These are phyloP conservation scores for Parus major DNA, from an alignment of 2,113 vertebrate genomes.

Conservation along the genomic window DNA sequence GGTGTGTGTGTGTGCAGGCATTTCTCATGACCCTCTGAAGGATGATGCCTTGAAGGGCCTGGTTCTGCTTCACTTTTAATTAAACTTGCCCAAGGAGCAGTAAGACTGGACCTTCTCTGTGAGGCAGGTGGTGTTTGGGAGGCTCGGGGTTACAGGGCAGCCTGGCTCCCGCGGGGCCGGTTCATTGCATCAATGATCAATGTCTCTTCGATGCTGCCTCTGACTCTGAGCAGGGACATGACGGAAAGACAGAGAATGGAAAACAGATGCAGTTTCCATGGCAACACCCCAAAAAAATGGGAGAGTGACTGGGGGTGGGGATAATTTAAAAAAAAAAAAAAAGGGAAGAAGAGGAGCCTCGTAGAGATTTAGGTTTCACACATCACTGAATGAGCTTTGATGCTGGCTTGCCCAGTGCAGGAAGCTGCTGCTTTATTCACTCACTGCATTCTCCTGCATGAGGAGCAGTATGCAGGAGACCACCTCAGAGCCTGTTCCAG, in stretches of 20 bases:
- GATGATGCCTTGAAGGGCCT: background rate
- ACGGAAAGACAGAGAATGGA: conserved; percentile 63
- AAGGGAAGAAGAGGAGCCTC: background rate
- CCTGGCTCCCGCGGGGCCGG: conserved; percentile 14
- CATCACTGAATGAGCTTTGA: conserved; percentile 54
- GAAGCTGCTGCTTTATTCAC: background rate
- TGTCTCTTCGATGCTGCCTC: conserved; percentile 54
- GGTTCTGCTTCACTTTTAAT: conserved; percentile 45
- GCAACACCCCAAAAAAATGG: conserved; percentile 69
- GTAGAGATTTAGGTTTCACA: conserved; percentile 52
- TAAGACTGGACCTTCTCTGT: conserved; percentile 16
- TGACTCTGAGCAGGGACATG: conserved; percentile 62
- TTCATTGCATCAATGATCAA: conserved; percentile 70
- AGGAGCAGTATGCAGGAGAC: background rate
- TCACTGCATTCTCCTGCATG: background rate
- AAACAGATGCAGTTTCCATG: conserved; percentile 77
- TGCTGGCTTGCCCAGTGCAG: background rate
- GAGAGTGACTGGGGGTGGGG: conserved; percentile 24
- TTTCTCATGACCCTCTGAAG: background rate
- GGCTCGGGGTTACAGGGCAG: conserved; percentile 18
- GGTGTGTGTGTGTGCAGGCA: too few species aligned
- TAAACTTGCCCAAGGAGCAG: conserved; percentile 24
- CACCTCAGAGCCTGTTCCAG: background rate
- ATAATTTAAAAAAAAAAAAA: background rate
- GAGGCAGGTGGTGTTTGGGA: conserved; percentile 5